A percentile compares a stretch with the other conserved stretches of the same genome.
Conservation (phyloP, 2,888 invertebrate species). For the Baccha elongata region DNA sequence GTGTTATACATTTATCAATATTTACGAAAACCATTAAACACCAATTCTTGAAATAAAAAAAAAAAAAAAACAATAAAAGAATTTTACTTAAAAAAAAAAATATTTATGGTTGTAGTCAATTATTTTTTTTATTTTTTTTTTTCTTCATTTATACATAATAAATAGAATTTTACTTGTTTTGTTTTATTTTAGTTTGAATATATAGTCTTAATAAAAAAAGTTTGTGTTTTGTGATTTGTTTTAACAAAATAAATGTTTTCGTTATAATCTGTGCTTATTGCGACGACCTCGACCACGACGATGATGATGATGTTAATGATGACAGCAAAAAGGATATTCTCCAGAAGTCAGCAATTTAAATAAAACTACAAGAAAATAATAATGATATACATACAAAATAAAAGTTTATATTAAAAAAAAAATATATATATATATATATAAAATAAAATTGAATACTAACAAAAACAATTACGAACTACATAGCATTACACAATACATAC, state of each 20-base stretch:
- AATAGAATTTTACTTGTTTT: conserved; percentile 32
- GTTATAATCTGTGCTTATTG: conserved; percentile 73
- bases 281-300: conserved; percentile 57
- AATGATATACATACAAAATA: conserved; percentile 27
- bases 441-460: conserved; percentile 33
- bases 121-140: too few species aligned
- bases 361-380: conserved; percentile 18
- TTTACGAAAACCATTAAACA: conserved; percentile 66
- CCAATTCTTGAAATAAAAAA: conserved; percentile 50
- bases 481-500: conserved; percentile 32
- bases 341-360: conserved; percentile 70
- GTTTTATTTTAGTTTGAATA: conserved; percentile 56
- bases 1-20: conserved; percentile 51
- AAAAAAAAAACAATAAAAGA: conserved; percentile 29
- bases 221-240: conserved; percentile 74
- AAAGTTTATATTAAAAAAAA: conserved; percentile 17
- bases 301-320: conserved; percentile 60
- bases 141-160: conserved; percentile 11
- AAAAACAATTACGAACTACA: conserved; percentile 43
- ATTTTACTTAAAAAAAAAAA: conserved; percentile 50
- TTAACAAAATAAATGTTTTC: conserved; percentile 73
- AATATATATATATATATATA: conserved; percentile 31
- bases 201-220: conserved; percentile 54
- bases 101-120: conserved; percentile 50
- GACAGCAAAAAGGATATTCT: conserved; percentile 73